Base-by-base conservation (phyloP, 1,140 invertebrate species). In the Eueides isabella region DNA sequence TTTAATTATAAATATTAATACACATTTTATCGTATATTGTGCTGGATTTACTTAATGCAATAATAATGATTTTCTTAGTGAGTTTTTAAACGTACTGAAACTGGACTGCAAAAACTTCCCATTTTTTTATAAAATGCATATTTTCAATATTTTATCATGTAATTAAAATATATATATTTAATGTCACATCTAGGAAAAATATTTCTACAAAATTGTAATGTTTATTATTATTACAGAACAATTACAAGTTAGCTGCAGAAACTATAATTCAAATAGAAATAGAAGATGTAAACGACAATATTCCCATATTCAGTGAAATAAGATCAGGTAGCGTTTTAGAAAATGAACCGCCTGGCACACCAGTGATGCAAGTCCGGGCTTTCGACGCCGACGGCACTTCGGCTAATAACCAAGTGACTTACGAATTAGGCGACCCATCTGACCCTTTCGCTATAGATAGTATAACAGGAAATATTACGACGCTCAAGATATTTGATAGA, bases 231-330 rank as follows among this genome's bases (percentile, higher is more conserved):
- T 87, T 85, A 5, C 93, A 96, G 92, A 98, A 98, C 88, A 97
- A 97, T 82, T 96, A 96, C 83, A 95, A 96, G 82, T 90, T 98
- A 82, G 96, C 95, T 7, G 95, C 96, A 9, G 97, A 97, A 92
- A 96, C 96, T 5, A 95, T 95, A 55, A 94, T 98, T 5, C 95
- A 95, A 71, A 96, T 98, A 28, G 95, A 96, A 83, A 94, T 98
- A 1, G 93, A 95, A 82, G 97, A 98, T 82, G 97, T 98, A 0
- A 98, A 98, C 80, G 97, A 98, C 85, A 97, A 97, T 82, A 97
- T 97, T 78, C 98, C 97, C 0, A 95, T 95, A 74, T 98, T 98
- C 84, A 96, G 90, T 76, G 96, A 97, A 89, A 94, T 97, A 14
- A 94, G 96, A 77, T 95, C 95, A 62, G 97, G 96, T 2, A 97